Percentiles rank a stretch among this genome's conserved stretches.
phyloP scores from a whole-genome alignment of 2,113 vertebrate species.

The Oncorhynchus tshawytscha region DNA sequence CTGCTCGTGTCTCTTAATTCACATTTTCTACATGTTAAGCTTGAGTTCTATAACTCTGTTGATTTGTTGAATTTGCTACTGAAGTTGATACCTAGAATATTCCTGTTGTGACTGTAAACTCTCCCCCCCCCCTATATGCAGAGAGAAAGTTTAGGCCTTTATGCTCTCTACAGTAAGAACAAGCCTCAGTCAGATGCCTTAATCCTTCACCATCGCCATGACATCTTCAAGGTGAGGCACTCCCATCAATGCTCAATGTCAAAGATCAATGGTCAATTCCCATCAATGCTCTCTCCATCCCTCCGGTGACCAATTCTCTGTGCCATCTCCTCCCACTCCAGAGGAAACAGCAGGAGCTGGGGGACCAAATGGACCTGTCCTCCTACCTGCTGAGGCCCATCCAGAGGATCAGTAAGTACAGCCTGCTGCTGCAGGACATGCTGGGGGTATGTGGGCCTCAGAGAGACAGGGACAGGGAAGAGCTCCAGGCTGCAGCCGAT shows the following conservation, averaged over 20 bases:
- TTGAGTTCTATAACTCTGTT: not conserved
- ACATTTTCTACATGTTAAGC: not conserved
- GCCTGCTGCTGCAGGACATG: constrained; percentile 76
- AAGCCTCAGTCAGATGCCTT: constrained; percentile 77
- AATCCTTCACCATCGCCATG: constrained; percentile 71
- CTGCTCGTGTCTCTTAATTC: not conserved
- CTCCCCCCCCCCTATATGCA: constrained; percentile 42
- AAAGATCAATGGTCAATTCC: not conserved
- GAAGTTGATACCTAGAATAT: not conserved
- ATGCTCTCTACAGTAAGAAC: constrained; percentile 79
- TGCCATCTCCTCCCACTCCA: constrained; percentile 33
- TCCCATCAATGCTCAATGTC: not conserved
- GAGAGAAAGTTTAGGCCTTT: constrained; percentile 75
- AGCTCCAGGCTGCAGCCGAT: constrained; percentile 70
- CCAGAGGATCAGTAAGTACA: constrained; percentile 82
- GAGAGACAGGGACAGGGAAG: constrained; percentile 40
- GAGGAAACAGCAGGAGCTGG: constrained; percentile 75
- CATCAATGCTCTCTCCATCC: not conserved
- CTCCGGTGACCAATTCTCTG: not conserved
- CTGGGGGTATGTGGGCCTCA: constrained; percentile 40
- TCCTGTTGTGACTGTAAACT: not conserved
- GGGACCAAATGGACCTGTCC: constrained; percentile 76
- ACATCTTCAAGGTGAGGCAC: constrained; percentile 74
- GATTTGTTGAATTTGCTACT: not conserved
- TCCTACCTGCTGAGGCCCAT: constrained; percentile 78